Evolutionary conservation across 1,140 invertebrate species (phyloP).

Genomic region (Drosophila virilis): DNA sequence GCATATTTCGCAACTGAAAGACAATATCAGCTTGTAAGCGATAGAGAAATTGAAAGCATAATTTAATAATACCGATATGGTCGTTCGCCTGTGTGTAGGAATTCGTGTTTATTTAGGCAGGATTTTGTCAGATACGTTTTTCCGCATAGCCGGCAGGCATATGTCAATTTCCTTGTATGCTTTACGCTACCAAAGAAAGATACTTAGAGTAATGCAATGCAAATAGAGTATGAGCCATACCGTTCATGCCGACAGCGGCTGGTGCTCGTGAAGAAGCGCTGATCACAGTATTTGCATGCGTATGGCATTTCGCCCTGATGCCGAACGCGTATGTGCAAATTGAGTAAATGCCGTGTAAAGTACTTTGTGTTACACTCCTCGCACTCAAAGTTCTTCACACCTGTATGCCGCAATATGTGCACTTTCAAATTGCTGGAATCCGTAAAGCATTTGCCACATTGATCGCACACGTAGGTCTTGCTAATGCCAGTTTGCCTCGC

Average conservation of each 20-base stretch:
- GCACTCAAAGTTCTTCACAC: constrained; percentile 43
- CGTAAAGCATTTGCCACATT: constrained; percentile 43
- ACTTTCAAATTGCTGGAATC: constrained; percentile 18
- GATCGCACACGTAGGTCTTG: constrained; percentile 27
- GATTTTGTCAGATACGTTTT: constrained; percentile 43
- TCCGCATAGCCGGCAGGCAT: constrained; percentile 34
- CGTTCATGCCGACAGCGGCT: constrained; percentile 27
- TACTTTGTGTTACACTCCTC: constrained; percentile 28
- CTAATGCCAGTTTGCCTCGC: neutral
- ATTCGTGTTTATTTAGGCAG: constrained; percentile 44
- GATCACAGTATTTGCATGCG: constrained; percentile 28
- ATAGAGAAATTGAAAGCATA: neutral
- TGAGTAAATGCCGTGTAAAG: constrained; percentile 21
- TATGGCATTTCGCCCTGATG: constrained; percentile 41
- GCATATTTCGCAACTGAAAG: constrained; percentile 36
- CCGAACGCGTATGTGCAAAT: constrained; percentile 35
- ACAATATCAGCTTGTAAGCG: neutral
- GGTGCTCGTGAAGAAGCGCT: constrained; percentile 23
- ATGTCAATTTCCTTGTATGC: constrained; percentile 28
- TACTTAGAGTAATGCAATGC: neutral
- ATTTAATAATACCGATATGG: constrained; percentile 31
- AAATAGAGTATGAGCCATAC: neutral
- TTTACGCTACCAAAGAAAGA: constrained; percentile 16
- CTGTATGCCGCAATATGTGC: constrained; percentile 38
- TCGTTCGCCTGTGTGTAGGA: constrained; percentile 29